Evolutionary conservation across 2,113 vertebrate species (phyloP).

Genomic region (Antechinus stuartii): DNA sequence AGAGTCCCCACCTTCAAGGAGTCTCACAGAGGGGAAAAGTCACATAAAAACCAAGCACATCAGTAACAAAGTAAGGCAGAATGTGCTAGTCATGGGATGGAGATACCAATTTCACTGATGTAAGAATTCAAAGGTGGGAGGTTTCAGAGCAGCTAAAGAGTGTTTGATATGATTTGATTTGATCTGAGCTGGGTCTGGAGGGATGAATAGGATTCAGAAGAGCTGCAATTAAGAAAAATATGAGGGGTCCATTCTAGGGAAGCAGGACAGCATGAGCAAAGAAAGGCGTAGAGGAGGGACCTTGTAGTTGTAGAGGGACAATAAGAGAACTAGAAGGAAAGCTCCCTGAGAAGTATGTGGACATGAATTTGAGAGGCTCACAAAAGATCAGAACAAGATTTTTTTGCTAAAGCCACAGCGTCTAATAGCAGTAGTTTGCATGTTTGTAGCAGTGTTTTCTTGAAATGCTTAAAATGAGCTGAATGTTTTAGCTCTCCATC

Average conservation of each 20-base stretch:
- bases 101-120: neutral
- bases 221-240: neutral
- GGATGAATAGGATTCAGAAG: neutral
- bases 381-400: neutral
- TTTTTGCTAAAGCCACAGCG: neutral
- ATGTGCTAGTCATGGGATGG: neutral
- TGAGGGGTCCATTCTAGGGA: neutral
- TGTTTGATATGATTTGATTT: neutral
- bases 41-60: neutral
- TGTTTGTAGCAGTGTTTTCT: neutral
- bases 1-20: neutral
- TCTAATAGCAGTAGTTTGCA: neutral
- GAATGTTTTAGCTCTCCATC: neutral
- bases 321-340: neutral
- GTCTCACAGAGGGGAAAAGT: neutral
- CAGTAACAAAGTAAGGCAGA: neutral
- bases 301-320: neutral
- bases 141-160: neutral
- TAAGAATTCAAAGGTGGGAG: neutral
- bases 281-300: neutral
- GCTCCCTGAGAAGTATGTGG: neutral
- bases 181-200: neutral
- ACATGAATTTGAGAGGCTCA: neutral
- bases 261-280: neutral
- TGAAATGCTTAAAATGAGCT: neutral